Evolutionary conservation across 2,888 invertebrate genomes (phyloP).

Genomic region (Thalpophila matura): DNA sequence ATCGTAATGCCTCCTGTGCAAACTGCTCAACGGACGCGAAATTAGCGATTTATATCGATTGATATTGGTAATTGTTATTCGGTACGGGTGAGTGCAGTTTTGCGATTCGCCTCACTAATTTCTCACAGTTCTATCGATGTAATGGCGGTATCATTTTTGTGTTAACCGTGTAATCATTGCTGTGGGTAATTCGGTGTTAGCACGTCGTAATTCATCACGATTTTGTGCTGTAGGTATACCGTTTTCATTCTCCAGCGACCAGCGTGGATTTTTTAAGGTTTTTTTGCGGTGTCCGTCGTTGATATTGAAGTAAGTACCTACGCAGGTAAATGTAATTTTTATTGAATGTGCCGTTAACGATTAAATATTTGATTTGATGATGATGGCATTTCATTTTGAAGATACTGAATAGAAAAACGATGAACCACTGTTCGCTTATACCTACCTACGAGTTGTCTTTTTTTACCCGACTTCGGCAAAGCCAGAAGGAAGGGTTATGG

Average conservation of each 20-base stretch:
- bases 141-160: constrained; percentile 67
- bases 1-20: constrained; percentile 17
- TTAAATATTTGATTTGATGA: not conserved
- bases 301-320: not conserved
- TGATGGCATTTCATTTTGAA: too few relatives aligned
- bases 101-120: constrained; percentile 71
- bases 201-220: constrained; percentile 78
- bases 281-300: constrained; percentile 26
- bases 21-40: constrained; percentile 45
- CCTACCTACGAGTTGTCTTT: too few relatives aligned
- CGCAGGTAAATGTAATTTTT: not conserved
- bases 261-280: constrained; percentile 3
- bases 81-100: constrained; percentile 63
- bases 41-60: constrained; percentile 63
- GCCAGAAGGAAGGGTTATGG: too few relatives aligned
- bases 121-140: constrained; percentile 64
- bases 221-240: constrained; percentile 58
- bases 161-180: constrained; percentile 74
- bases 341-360: not conserved
- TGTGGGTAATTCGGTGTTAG: constrained; percentile 74
- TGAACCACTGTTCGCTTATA: too few relatives aligned
- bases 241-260: constrained; percentile 50
- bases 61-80: constrained; percentile 65
- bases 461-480: too few relatives aligned
- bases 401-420: too few relatives aligned